Percentiles rank a stretch among this genome's conserved stretches.
Conservation (phyloP, 2,888 invertebrate species). For the Phragmatobia fuliginosa region DNA sequence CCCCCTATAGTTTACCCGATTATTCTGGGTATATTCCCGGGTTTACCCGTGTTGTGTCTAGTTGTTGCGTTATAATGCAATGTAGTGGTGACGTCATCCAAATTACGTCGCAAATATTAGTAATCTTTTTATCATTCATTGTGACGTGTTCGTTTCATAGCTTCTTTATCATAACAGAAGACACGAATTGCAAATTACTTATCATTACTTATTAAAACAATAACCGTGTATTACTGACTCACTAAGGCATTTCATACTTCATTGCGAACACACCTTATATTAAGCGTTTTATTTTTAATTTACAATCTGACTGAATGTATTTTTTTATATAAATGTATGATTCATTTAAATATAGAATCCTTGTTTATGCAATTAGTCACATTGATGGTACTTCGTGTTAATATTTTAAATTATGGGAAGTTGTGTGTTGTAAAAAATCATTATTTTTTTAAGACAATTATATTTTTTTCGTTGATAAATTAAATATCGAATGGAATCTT, state of each 20-base stretch:
- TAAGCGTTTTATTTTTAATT: not conserved
- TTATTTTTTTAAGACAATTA: too few species aligned
- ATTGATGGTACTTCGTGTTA: not conserved
- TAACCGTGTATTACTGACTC: not conserved
- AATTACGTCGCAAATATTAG: not conserved
- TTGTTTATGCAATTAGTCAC: not conserved
- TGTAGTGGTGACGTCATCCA: not conserved
- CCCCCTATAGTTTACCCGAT: not conserved
- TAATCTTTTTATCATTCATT: not conserved
- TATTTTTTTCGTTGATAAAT: too few species aligned
- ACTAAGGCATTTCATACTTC: not conserved
- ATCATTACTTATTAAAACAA: not conserved
- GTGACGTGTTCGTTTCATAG: not conserved
- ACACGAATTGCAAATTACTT: not conserved
- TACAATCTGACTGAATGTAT: not conserved
- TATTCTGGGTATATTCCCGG: not conserved
- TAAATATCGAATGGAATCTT: too few species aligned
- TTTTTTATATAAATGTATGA: not conserved
- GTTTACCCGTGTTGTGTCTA: not conserved
- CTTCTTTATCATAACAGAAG: not conserved
- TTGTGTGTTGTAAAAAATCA: too few species aligned
- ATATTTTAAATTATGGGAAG: not conserved
- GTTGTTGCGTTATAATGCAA: not conserved
- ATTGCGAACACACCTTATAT: too few species aligned
- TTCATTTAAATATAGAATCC: not conserved